Evolutionary conservation across 2,888 invertebrate genomes (phyloP).

Genomic region (Limnephilus marmoratus): DNA sequence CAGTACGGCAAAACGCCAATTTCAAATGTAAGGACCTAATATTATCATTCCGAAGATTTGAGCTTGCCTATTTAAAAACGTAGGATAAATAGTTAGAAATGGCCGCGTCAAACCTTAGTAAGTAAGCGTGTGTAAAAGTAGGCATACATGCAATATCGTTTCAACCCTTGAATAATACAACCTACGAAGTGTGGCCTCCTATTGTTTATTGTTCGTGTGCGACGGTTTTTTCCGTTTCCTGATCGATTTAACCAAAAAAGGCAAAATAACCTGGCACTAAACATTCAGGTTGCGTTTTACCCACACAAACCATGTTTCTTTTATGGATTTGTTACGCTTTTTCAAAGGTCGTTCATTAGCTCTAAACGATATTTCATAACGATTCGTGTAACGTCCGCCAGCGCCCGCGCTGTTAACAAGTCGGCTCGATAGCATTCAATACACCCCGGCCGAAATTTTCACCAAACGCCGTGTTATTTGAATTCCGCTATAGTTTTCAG

Average conservation of each 20-base stretch:
- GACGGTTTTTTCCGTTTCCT: neutral
- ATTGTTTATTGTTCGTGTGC: conserved; percentile 2
- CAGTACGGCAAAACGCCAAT: too few species aligned
- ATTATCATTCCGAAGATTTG: neutral
- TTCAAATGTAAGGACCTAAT: too few species aligned
- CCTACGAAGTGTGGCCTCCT: neutral
- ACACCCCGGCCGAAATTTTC: neutral
- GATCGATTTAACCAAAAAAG: conserved; percentile 2
- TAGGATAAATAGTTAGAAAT: neutral
- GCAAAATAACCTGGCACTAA: neutral
- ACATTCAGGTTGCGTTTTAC: neutral
- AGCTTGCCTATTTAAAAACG: neutral
- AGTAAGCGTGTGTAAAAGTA: neutral
- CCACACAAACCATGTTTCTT: neutral
- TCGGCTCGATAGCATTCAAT: neutral
- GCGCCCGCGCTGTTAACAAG: neutral
- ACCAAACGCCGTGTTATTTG: neutral
- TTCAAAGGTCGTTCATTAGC: neutral
- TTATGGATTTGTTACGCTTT: conserved; percentile 2
- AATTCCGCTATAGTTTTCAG: neutral
- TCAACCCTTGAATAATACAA: neutral
- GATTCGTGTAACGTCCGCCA: neutral
- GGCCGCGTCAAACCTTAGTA: neutral
- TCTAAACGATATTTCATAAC: neutral
- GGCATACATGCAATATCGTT: neutral